phyloP scores from a whole-genome alignment of 1,140 invertebrate genomes.

The Atta cephalotes region DNA sequence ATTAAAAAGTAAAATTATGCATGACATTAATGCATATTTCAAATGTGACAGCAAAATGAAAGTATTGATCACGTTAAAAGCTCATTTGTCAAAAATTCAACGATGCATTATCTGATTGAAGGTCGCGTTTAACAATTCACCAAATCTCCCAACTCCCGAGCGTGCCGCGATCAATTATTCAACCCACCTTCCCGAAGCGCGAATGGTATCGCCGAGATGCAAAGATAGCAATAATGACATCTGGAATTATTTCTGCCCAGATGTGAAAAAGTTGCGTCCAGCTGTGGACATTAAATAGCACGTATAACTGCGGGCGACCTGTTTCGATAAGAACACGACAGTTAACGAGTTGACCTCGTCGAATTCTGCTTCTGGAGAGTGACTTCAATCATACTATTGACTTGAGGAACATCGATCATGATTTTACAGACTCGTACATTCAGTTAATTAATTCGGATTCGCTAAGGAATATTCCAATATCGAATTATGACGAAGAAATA shows the following conservation, averaged over 20 bases:
- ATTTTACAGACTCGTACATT: not conserved
- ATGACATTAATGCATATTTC: not conserved
- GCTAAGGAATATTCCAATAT: not conserved
- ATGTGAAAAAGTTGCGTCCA: not conserved
- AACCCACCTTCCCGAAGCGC: not conserved
- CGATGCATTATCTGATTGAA: not conserved
- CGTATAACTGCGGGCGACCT: slow-evolving; percentile 10
- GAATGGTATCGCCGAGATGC: slow-evolving; percentile 16
- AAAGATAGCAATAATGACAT: not conserved
- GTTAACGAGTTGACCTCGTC: not conserved
- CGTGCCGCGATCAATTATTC: not conserved
- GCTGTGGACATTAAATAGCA: slow-evolving; percentile 30
- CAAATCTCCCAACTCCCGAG: not conserved
- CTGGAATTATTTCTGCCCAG: not conserved
- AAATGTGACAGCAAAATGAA: not conserved
- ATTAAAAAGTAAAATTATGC: not conserved
- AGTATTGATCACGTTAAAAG: not conserved
- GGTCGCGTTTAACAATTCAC: not conserved
- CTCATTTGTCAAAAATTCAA: not conserved
- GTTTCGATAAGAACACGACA: slow-evolving; percentile 4
- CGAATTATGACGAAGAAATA: not conserved
- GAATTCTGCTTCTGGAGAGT: not conserved
- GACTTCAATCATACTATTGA: not conserved
- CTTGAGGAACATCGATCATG: not conserved
- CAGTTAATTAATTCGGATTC: not conserved